Percentiles rank a stretch among this genome's conserved stretches.
Conservation (phyloP, 1,140 invertebrate species). For the Eupristina koningsbergeri region DNA sequence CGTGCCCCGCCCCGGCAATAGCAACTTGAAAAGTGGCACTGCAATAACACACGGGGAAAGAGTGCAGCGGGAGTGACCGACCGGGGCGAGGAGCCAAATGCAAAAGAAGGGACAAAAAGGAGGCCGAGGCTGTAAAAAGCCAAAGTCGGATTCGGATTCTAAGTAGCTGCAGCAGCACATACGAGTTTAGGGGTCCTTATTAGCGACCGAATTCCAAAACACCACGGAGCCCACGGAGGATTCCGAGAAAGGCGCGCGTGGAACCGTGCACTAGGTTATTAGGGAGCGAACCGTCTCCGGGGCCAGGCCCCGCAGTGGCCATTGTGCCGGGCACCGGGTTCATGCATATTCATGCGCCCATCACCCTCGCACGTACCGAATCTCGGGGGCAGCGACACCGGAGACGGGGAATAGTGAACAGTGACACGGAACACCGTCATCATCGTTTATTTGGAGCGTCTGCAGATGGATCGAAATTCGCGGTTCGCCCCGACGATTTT, state of each 20-base stretch:
- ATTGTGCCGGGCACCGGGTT: too few species aligned
- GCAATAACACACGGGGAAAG: neutral
- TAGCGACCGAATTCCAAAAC: slow-evolving; percentile 44
- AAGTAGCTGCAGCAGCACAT: neutral
- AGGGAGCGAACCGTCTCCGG: neutral
- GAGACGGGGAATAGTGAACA: too few species aligned
- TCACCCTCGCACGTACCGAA: too few species aligned
- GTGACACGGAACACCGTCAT: too few species aligned
- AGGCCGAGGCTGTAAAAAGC: neutral
- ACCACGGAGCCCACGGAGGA: neutral
- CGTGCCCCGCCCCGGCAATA: slow-evolving; percentile 35
- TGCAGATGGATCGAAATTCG: slow-evolving; percentile 55
- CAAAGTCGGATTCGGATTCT: slow-evolving; percentile 7
- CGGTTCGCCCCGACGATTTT: slow-evolving; percentile 59
- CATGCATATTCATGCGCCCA: too few species aligned
- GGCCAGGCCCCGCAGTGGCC: too few species aligned
- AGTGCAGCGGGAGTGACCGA: neutral
- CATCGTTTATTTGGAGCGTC: too few species aligned
- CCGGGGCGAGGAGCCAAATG: neutral
- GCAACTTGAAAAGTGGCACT: slow-evolving; percentile 1
- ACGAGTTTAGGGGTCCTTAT: slow-evolving; percentile 38
- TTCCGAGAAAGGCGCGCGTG: slow-evolving; percentile 19
- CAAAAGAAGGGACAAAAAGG: neutral
- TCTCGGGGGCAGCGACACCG: too few species aligned
- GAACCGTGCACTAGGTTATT: slow-evolving; percentile 12